phyloP scores from a whole-genome alignment of 2,888 invertebrate genomes.

The Megaustenia siamemsis region DNA sequence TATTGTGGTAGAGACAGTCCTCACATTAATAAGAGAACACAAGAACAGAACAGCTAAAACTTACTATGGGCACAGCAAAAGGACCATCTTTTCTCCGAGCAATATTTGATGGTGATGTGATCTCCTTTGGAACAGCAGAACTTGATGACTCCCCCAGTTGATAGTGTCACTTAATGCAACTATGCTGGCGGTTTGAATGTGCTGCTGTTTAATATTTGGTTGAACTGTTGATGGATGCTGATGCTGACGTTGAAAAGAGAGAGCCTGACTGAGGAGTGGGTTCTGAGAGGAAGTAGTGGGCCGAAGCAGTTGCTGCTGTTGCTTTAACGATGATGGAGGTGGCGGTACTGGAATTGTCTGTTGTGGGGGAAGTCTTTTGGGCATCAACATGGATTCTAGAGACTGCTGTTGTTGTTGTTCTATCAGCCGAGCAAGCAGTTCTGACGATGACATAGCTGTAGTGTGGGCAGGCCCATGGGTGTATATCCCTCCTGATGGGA shows the following conservation, averaged over 20 bases:
- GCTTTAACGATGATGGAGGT: constrained; percentile 39
- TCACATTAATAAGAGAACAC: no score
- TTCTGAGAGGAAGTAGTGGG: constrained; percentile 16
- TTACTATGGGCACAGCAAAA: constrained; percentile 49
- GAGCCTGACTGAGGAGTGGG: constrained; percentile 16
- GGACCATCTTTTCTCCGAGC: constrained; percentile 43
- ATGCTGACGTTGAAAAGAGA: constrained; percentile 11
- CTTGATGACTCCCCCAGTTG: not conserved
- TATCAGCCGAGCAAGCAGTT: constrained; percentile 31
- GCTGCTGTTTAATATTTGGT: not conserved
- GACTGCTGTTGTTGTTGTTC: constrained; percentile 52
- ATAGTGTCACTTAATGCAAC: not conserved
- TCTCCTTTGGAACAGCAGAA: not conserved
- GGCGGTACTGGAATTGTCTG: constrained; percentile 4
- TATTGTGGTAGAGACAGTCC: no score
- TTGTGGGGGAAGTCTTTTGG: constrained; percentile 12
- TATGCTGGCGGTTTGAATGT: constrained; percentile 4
- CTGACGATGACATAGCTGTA: not conserved
- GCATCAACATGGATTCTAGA: constrained; percentile 29
- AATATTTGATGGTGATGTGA: not conserved
- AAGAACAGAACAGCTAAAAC: no score
- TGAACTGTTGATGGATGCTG: not conserved
- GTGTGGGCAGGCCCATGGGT: not conserved
- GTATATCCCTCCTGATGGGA: constrained; percentile 26
- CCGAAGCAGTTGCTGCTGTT: constrained; percentile 47